phyloP scores from a whole-genome alignment of 2,888 invertebrate genomes.

The Callinectes sapidus region DNA sequence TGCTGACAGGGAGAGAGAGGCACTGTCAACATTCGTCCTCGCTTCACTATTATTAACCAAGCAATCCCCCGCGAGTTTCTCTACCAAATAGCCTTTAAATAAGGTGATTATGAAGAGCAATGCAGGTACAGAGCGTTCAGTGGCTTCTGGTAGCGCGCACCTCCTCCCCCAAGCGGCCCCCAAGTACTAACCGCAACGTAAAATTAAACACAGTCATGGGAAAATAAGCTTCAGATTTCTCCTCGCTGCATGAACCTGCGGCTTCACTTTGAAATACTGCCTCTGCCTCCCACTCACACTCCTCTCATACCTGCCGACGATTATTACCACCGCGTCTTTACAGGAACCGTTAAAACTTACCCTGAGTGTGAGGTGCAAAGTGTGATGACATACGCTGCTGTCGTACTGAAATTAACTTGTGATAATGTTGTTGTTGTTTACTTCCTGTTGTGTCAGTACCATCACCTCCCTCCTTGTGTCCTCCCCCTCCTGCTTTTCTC shows the following conservation, averaged over 20 bases:
- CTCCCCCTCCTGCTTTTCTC: not conserved
- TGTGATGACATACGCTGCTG: not conserved
- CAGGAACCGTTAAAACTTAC: not conserved
- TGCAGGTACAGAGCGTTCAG: conserved; percentile 22
- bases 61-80: conserved; percentile 45
- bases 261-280: not conserved
- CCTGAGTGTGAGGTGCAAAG: not conserved
- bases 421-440: not conserved
- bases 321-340: not conserved
- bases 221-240: conserved; percentile 7
- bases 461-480: not conserved
- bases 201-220: conserved; percentile 17
- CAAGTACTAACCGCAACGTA: conserved; percentile 7
- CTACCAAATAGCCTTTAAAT: conserved; percentile 45
- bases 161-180: not conserved
- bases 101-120: conserved; percentile 44
- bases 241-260: not conserved
- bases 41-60: conserved; percentile 45
- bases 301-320: not conserved
- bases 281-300: not conserved
- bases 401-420: not conserved
- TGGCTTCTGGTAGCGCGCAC: not conserved
- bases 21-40: conserved; percentile 39
- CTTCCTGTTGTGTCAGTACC: not conserved
- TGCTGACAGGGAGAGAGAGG: not conserved